phyloP scores from a whole-genome alignment of 2,888 invertebrate species.

The Cantharis flavilabris region DNA sequence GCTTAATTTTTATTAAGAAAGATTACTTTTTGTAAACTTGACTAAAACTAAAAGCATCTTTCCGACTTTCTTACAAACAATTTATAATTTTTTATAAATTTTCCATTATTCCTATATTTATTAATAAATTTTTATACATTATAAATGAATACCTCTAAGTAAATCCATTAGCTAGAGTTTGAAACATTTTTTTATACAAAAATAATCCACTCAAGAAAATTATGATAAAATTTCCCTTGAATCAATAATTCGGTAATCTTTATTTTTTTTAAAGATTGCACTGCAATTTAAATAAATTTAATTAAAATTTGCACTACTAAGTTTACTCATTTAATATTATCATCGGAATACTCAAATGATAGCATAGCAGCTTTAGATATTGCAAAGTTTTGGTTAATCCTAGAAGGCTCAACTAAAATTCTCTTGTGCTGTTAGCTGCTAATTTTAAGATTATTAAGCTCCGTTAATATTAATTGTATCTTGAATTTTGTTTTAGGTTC shows the following conservation, averaged over 20 bases:
- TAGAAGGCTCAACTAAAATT: neutral
- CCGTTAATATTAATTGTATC: neutral
- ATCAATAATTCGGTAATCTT: neutral
- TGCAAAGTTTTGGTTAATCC: neutral
- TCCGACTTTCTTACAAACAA: neutral
- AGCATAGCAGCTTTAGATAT: neutral
- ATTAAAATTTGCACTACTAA: neutral
- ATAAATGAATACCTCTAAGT: neutral
- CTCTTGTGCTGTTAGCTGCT: neutral
- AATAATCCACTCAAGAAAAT: neutral
- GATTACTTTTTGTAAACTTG: neutral
- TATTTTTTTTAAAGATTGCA: neutral
- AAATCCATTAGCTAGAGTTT: neutral
- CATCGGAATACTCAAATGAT: neutral
- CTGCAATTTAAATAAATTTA: neutral
- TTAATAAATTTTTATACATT: neutral
- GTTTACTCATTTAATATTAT: neutral
- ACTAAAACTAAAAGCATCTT: neutral
- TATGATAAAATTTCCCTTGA: neutral
- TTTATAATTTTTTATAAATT: too few species aligned
- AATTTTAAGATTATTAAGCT: constrained; percentile 1
- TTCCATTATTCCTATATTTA: neutral
- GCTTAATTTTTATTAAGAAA: neutral
- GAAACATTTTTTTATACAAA: neutral
- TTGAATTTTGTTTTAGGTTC: neutral